phyloP scores from a whole-genome alignment of 2,797 vertebrate genomes.

The Darevskia nairensis region DNA sequence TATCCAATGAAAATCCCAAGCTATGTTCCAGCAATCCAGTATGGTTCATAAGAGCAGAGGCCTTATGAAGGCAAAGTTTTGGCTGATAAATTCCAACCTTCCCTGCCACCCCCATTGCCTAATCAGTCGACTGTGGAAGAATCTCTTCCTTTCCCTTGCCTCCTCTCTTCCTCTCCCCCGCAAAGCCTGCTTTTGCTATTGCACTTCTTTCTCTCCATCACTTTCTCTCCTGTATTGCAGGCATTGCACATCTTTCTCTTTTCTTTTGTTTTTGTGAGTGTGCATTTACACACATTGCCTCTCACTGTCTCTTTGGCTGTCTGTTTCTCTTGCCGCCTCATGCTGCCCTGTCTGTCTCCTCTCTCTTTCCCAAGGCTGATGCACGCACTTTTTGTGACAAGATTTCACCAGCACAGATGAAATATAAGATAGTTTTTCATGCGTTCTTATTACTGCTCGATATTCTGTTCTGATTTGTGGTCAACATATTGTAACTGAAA shows the following conservation, averaged over 20 bases:
- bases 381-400: background rate
- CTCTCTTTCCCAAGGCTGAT: background rate
- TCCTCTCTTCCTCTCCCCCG: background rate
- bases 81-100: background rate
- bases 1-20: constrained; percentile 26
- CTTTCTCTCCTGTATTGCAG: background rate
- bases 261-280: background rate
- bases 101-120: background rate
- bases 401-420: background rate
- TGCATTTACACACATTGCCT: background rate
- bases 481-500: background rate
- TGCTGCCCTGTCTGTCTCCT: too few relatives aligned
- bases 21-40: background rate
- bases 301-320: background rate
- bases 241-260: background rate
- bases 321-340: background rate
- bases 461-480: background rate
- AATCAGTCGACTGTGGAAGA: background rate
- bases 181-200: background rate
- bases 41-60: constrained; percentile 4
- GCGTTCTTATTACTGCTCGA: background rate
- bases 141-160: background rate
- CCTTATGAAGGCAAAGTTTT: background rate
- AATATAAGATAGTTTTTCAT: background rate
- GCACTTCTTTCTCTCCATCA: background rate